Conservation (phyloP, 23 tunicate genomes). For the Botrylloides violaceus region DNA sequence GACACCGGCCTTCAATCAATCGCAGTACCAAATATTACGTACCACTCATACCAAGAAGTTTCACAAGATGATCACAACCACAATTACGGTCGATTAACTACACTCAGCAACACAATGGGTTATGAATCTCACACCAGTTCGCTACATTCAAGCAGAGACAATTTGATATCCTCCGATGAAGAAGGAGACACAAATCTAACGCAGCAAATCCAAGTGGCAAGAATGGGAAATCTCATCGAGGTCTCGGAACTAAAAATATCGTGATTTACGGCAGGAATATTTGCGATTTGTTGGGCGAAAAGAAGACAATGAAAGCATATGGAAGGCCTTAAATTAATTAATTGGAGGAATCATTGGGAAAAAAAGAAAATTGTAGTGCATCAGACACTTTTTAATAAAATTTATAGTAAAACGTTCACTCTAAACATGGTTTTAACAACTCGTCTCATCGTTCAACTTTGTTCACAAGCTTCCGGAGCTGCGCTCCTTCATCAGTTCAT, state of each 20-base stretch:
- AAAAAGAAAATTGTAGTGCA: no score
- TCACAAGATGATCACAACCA: background rate
- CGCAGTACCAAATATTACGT: background rate
- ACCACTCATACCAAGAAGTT: background rate
- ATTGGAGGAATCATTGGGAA: no score
- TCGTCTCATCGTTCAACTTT: no score
- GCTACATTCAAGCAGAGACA: background rate
- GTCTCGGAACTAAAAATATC: background rate
- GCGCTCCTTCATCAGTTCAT: no score
- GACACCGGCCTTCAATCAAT: background rate
- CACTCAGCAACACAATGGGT: background rate
- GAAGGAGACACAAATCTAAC: background rate
- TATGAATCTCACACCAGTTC: background rate
- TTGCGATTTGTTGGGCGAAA: no score
- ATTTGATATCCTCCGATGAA: background rate
- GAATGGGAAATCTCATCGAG: slow-evolving; percentile 12
- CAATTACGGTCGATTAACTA: background rate
- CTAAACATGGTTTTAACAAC: no score
- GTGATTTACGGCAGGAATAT: no score
- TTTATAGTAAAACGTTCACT: no score
- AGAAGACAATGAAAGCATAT: no score
- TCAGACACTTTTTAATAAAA: no score
- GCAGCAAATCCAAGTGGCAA: slow-evolving; percentile 6
- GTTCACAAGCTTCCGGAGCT: no score
- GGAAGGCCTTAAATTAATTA: no score